Evolutionary conservation across 2,888 invertebrate species (phyloP).

Genomic region (Leptodirus hochenwartii): DNA sequence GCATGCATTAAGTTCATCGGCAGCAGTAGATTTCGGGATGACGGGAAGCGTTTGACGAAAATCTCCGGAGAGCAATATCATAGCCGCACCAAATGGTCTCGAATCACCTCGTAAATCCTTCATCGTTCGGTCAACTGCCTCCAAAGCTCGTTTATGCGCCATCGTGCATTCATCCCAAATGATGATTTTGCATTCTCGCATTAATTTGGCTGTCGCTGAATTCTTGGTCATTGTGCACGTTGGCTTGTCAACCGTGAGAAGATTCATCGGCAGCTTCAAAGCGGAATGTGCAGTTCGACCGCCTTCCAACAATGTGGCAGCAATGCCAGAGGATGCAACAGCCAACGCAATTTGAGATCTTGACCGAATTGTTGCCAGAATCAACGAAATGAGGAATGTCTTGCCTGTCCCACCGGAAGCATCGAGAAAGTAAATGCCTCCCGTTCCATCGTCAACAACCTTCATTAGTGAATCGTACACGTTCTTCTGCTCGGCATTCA

Average conservation of each 20-base stretch:
- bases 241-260: slow-evolving; percentile 14
- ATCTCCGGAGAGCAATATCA: slow-evolving; percentile 18
- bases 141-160: slow-evolving; percentile 20
- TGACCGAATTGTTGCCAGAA: slow-evolving; percentile 19
- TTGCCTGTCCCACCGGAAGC: slow-evolving; percentile 24
- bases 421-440: slow-evolving; percentile 14
- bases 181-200: slow-evolving; percentile 18
- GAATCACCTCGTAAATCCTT: slow-evolving; percentile 15
- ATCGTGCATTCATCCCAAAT: slow-evolving; percentile 26
- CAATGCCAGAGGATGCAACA: slow-evolving; percentile 25
- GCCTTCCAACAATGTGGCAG: slow-evolving; percentile 22
- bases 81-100: slow-evolving; percentile 17
- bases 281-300: slow-evolving; percentile 20
- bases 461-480: slow-evolving; percentile 16
- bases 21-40: slow-evolving; percentile 17
- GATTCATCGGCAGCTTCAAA: slow-evolving; percentile 19
- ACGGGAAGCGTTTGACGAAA: slow-evolving; percentile 19
- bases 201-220: slow-evolving; percentile 15
- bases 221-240: slow-evolving; percentile 17
- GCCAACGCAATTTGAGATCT: slow-evolving; percentile 19
- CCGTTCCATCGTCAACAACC: slow-evolving; percentile 12
- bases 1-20: slow-evolving; percentile 20
- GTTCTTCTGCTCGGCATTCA: slow-evolving; percentile 13
- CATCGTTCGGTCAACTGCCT: slow-evolving; percentile 19
- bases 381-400: slow-evolving; percentile 21